phyloP scores from a whole-genome alignment of 1,140 invertebrate genomes.

The Colletes latitarsis region DNA sequence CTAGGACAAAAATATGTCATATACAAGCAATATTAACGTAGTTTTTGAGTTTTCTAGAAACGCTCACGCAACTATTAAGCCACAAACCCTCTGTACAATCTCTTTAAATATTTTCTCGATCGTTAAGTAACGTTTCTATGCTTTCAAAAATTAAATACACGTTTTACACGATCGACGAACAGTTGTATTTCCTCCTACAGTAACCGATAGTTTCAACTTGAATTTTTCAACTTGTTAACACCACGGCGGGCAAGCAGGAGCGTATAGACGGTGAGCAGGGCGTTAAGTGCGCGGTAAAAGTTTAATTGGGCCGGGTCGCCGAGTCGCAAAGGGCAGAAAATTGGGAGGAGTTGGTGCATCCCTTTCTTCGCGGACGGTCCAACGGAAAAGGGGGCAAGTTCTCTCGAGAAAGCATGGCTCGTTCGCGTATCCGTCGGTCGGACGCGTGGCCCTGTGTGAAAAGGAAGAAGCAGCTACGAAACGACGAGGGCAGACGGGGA shows the following conservation, averaged over 20 bases:
- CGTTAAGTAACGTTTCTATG: too few species aligned
- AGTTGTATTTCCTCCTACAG: too few species aligned
- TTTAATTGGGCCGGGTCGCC: constrained; percentile 32
- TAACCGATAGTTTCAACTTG: too few species aligned
- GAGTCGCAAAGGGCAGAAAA: constrained; percentile 35
- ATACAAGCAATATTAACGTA: too few species aligned
- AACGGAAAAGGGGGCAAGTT: constrained; percentile 33
- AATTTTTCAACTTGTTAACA: not conserved
- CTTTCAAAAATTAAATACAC: too few species aligned
- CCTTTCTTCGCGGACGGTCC: constrained; percentile 24
- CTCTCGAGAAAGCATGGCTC: constrained; percentile 11
- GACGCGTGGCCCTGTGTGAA: constrained; percentile 42
- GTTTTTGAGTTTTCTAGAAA: too few species aligned
- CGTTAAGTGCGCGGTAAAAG: constrained; percentile 34
- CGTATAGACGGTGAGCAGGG: not conserved
- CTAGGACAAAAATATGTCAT: too few species aligned
- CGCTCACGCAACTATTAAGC: too few species aligned
- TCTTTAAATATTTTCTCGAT: too few species aligned
- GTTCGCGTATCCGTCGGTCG: constrained; percentile 34
- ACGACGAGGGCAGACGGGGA: not conserved
- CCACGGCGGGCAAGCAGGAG: not conserved
- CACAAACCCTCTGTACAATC: too few species aligned
- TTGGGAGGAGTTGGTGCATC: constrained; percentile 35
- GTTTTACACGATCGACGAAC: too few species aligned
- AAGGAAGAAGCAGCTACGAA: constrained; percentile 18